phyloP scores from a whole-genome alignment of 2,797 vertebrate genomes.

The Spinus pinus region DNA sequence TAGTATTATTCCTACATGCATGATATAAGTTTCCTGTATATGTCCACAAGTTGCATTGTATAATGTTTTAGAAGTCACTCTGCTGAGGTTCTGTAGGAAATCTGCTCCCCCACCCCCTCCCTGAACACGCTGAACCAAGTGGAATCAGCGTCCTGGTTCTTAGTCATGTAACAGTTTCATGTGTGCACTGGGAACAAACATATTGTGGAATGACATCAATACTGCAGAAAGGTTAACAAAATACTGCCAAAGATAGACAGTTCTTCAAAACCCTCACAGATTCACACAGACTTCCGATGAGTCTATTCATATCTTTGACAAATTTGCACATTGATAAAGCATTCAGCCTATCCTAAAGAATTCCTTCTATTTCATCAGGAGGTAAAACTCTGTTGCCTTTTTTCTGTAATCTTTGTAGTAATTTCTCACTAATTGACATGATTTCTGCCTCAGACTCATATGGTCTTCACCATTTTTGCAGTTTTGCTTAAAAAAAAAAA shows the following conservation, averaged over 20 bases:
- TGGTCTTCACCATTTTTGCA: not conserved
- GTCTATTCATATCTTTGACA: not conserved
- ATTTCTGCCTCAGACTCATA: not conserved
- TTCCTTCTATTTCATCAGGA: not conserved
- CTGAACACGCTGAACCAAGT: not conserved
- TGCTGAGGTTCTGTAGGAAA: not conserved
- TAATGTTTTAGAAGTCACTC: not conserved
- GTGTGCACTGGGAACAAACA: not conserved
- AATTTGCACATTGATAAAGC: not conserved
- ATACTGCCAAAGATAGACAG: not conserved
- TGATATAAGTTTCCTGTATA: not conserved
- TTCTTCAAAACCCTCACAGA: not conserved
- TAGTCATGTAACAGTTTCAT: not conserved
- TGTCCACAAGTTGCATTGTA: not conserved
- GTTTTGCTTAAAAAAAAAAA: not conserved
- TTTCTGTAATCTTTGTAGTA: not conserved
- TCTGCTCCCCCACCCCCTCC: rapidly evolving
- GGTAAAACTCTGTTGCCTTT: not conserved
- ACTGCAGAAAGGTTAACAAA: not conserved
- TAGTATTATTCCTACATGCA: not conserved
- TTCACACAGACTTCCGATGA: not conserved
- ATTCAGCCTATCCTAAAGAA: not conserved
- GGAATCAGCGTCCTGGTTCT: not conserved
- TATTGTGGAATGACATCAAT: not conserved
- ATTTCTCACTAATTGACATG: not conserved